These are phyloP conservation scores for Spea multiplicata DNA, from an alignment of 2,113 vertebrate genomes.

Conservation along the genomic window DNA sequence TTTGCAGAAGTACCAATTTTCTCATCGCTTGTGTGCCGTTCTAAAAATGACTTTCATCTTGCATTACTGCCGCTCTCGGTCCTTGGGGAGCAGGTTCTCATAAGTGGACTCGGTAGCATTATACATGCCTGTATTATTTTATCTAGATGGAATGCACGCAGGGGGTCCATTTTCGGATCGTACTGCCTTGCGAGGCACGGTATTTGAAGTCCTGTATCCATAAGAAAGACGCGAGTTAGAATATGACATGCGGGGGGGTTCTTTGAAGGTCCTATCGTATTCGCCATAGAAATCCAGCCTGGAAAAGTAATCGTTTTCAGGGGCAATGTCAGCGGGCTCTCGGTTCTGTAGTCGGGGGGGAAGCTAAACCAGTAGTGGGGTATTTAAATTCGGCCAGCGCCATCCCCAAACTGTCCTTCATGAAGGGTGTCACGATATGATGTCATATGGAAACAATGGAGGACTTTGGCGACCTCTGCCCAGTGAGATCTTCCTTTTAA, in stretches of 20 bases:
- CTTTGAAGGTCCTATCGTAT: not conserved
- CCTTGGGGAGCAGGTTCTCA: constrained; percentile 8
- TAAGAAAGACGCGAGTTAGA: not conserved
- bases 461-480: too few species aligned
- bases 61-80: constrained; percentile 9
- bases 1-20: constrained; percentile 25
- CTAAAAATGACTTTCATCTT: constrained; percentile 32
- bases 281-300: too few species aligned
- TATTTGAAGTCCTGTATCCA: not conserved
- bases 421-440: too few species aligned
- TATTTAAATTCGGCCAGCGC: too few species aligned
- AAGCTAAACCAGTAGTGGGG: too few species aligned
- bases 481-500: too few species aligned
- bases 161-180: constrained; percentile 6
- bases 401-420: too few species aligned
- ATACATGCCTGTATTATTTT: constrained; percentile 16
- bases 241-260: not conserved
- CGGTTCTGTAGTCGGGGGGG: too few species aligned
- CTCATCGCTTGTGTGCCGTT: constrained; percentile 10
- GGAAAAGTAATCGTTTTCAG: constrained; percentile 9
- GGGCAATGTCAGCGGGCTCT: constrained; percentile 5
- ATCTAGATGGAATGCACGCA: constrained; percentile 26
- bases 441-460: too few species aligned
- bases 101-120: not conserved
- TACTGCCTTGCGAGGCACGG: not conserved